A percentile compares a stretch with the other conserved stretches of the same genome.
Evolutionary conservation across 1,140 invertebrate genomes (phyloP).

Genomic region (Papilio xuthus): DNA sequence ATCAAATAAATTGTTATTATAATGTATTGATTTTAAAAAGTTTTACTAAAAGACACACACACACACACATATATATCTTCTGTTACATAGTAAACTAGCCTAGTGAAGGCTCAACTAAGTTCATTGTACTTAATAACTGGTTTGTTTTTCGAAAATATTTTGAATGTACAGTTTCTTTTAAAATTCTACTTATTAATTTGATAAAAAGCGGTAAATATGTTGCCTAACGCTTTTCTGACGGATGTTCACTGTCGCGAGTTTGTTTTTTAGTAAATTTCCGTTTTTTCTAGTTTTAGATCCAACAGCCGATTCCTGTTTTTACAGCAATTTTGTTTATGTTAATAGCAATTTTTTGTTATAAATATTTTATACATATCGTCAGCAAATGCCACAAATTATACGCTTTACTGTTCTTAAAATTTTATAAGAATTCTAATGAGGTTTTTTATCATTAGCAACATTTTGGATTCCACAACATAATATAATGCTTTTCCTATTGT

Average conservation of each 20-base stretch:
- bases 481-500: background rate
- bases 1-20: background rate
- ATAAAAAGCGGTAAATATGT: background rate
- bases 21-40: background rate
- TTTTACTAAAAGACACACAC: background rate
- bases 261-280: background rate
- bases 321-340: too few relatives aligned
- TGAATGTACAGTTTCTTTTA: background rate
- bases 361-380: too few relatives aligned
- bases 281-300: background rate
- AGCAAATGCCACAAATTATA: too few relatives aligned
- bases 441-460: too few relatives aligned
- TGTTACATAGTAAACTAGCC: background rate
- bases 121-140: background rate
- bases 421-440: too few relatives aligned
- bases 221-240: background rate
- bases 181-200: background rate
- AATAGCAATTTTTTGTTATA: too few relatives aligned
- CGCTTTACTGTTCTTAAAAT: too few relatives aligned
- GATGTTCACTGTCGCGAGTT: background rate
- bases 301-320: background rate
- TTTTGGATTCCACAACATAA: too few relatives aligned
- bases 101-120: background rate
- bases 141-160: slow-evolving; percentile 22
- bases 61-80: too few relatives aligned